A percentile compares a stretch with the other conserved stretches of the same genome.
These are phyloP conservation scores for Tauraco hartlaubi DNA, from an alignment of 2,797 vertebrate species.

Conservation along the genomic window DNA sequence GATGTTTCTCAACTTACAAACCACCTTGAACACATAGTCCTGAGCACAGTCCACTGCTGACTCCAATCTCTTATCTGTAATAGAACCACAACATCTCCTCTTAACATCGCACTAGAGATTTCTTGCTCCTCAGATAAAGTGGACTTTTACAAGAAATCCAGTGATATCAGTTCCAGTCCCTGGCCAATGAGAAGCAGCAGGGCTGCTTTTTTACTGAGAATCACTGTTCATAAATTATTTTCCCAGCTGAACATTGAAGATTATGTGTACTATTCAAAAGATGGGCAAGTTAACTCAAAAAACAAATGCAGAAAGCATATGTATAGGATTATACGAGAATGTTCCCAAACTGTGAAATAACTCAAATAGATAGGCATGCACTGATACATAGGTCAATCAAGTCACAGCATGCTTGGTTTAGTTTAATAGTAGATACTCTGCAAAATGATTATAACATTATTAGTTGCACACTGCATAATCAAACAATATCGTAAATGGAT, in stretches of 20 bases:
- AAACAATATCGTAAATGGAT: not conserved
- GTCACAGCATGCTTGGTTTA: constrained; percentile 43
- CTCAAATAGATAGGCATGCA: constrained; percentile 22
- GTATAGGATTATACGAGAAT: constrained; percentile 23
- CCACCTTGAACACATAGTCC: not conserved
- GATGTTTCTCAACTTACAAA: constrained; percentile 25
- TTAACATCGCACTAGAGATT: not conserved
- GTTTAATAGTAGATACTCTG: constrained; percentile 26
- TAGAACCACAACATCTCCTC: not conserved
- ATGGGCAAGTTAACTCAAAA: constrained; percentile 49
- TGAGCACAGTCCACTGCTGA: constrained; percentile 30
- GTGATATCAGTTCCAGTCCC: not conserved
- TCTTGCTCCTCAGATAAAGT: not conserved
- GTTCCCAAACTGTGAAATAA: constrained; percentile 53
- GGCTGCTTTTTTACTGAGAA: not conserved
- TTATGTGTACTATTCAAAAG: not conserved
- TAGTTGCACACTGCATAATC: not conserved
- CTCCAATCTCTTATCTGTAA: not conserved
- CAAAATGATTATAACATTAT: not conserved
- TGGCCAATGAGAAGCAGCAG: not conserved
- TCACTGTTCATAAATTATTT: not conserved
- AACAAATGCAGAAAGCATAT: constrained; percentile 1
- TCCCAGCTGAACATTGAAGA: not conserved
- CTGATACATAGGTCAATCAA: constrained; percentile 60
- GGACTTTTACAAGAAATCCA: not conserved